Evolutionary conservation across 2,113 vertebrate genomes (phyloP), one percentile per base, ranked within the genome.

Genomic region (Gadus chalcogrammus): DNA sequence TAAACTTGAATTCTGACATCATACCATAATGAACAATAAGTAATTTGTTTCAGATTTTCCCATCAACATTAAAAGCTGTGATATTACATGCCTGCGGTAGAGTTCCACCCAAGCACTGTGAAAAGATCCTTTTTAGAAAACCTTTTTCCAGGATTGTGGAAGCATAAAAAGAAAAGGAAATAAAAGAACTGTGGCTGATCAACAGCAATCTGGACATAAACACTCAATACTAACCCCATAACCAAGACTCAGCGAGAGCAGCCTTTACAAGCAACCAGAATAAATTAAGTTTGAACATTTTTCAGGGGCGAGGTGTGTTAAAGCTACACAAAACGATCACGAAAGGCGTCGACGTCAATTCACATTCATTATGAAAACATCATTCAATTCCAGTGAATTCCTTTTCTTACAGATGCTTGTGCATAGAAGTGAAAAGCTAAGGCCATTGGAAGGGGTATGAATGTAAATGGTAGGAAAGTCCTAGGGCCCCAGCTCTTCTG

Each of bases 361-460:
- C 64, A 82, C 78, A 87, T 88, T 87, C 81, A 79, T 67, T 83
- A 84, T 82, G 65, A n/a, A 74, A 85, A 79, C 24, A 76, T 67
- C 80, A 78, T 77, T 48, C 71, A 74, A 74, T 76, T 68, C 83
- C 69, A 79, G 53, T 60, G 64, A 72, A 71, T 17, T 2, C 6
- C 5, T 24, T 15, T 16, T 67, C 62, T 69, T 70, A 75, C 28
- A 83, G 77, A 84, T 78, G 79, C 70, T 80, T 84, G 88, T 92
- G 91, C 91, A 92, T 92, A 91, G 91, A 89, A 89, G 85, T 88
- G 79, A 72, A 88, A 87, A 80, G 77, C 81, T 90, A 91, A 90
- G 90, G 89, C 88, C 84, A 84, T 81, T 64, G 64, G 75, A 74
- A 79, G 67, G 15, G 61, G 31, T 48, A 48, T 48, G 42, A 9